A percentile compares a stretch with the other conserved stretches of the same genome.
phyloP scores from a whole-genome alignment of 2,797 vertebrate species.

The Acanthurus leucopareius region DNA sequence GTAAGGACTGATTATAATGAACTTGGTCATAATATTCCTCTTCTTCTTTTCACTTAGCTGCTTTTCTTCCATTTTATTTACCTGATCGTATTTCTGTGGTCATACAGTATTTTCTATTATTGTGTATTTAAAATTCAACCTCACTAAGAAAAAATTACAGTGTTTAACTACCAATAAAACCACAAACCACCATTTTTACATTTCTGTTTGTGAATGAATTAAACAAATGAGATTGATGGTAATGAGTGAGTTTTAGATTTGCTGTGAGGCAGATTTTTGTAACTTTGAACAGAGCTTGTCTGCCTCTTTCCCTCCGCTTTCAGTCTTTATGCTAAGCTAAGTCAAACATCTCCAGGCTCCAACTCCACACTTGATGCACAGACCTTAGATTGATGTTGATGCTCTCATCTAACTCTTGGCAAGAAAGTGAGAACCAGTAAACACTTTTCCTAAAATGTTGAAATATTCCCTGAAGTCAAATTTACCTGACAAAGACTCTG shows the following conservation, averaged over 20 bases:
- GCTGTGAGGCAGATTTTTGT: not conserved
- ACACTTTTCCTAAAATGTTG: not conserved
- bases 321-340: slow-evolving; percentile 1
- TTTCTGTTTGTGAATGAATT: not conserved
- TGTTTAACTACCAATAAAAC: not conserved
- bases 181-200: not conserved
- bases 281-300: not conserved
- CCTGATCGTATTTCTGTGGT: not conserved
- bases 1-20: not conserved
- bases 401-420: not conserved
- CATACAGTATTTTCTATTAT: not conserved
- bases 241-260: not conserved
- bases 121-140: not conserved
- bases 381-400: not conserved
- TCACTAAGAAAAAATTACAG: not conserved
- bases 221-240: too few species aligned
- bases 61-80: not conserved
- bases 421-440: not conserved
- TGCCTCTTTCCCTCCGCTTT: not conserved
- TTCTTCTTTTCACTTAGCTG: not conserved
- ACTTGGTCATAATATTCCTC: not conserved
- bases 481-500: not conserved
- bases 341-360: not conserved
- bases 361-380: not conserved
- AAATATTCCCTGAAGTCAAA: slow-evolving; percentile 10